Evolutionary conservation across 2,113 vertebrate genomes (phyloP), one percentile per base, ranked within the genome.

Genomic region (Damaliscus lunatus): DNA sequence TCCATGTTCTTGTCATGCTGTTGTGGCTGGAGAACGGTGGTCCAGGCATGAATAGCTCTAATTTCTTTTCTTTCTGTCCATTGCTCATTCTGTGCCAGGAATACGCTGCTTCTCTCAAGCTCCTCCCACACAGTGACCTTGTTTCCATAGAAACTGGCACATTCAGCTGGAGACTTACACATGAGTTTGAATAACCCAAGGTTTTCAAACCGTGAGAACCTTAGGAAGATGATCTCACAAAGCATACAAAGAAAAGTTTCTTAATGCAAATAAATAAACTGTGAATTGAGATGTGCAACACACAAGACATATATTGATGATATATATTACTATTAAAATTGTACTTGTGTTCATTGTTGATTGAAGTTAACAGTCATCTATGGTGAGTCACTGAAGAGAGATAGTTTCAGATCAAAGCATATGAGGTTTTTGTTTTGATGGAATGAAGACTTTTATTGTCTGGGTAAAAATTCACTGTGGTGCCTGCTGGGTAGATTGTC

Each of bases 81-180:
- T 46, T 83, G 15, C 46, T 97, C 4, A 1, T 89, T 96, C 90
- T 90, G 71, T 93, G 95, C 93, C 93, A 96, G 92, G 95, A 97
- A 96, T 95, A 96, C 5, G 67, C 77, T 89, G 90, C 77, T 48
- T 29, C 67, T 40, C 67, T 97, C 50, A 97, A 95, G 77, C 91
- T 97, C 95, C 91, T 96, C 62, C 89, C 82, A 96, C 86, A 96
- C 88, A 95, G 71, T 97, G 97, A 97, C 91, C 74, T 62, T 95
- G 94, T 97, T 98, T 97, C 98, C 95, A 97, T 97, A 89, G 97
- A 97, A 97, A 98, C 95, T 57, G 55, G 84, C 62, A 96, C 81
- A 95, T 96, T 96, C 64, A 33, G 62, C 78, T 90, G 31, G 62
- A 96, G 92, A 90, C 46, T 90, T 93, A 90, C 50, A 77, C 88